Base-by-base conservation (phyloP, 2,888 invertebrate genomes). In the Lasioglossum vierecki region DNA sequence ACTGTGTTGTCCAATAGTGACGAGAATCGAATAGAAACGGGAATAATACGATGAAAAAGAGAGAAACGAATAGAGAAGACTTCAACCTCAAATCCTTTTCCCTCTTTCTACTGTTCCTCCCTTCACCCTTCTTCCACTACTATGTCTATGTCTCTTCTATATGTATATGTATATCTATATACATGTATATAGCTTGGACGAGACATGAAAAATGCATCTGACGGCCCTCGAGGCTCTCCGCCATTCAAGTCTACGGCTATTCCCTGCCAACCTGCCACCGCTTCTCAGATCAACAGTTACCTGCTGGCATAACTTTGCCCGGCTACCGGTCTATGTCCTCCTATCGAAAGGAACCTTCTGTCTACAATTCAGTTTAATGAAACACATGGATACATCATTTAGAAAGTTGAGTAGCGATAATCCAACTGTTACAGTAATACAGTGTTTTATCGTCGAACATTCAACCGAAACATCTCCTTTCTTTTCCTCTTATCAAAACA, bases 131-230 rank as follows among this genome's bases (percentile, higher is more conserved):
- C 22, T 4, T 2, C 35, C 66, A 66, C 30, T 63, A 39, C 35
- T 66, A 18, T 71, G 80, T 84, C 60, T 80, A 74, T 68, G 87
- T 8, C 53, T 8, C 53, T 53, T 53, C 8, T 57, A 57, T n/a
- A 57, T 57, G n/a, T n/a, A 9, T 57, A n/a, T n/a, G 53, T n/a
- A 57, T 15, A 60, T 13, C 26, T 1, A 11, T n/a, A 30, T 30
- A 15, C 13, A 15, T 63, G 2, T 89, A 87, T 92, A 90, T 91
- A 91, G 92, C 91, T 91, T 91, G 88, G 89, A 85, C 89, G 89
- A 89, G 94, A 93, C 94, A 94, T 94, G 94, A 94, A 94, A 94
- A 94, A 94, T 94, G 94, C 94, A 94, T 94, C 91, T 89, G 89
- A 92, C 92, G 88, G 91, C 91, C 93, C 93, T 92, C 89, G 87